A percentile compares a stretch with the other conserved stretches of the same genome.
Conservation (phyloP, 35 echinoderm and acorn worm species). For the Ophioderma brevispina region DNA sequence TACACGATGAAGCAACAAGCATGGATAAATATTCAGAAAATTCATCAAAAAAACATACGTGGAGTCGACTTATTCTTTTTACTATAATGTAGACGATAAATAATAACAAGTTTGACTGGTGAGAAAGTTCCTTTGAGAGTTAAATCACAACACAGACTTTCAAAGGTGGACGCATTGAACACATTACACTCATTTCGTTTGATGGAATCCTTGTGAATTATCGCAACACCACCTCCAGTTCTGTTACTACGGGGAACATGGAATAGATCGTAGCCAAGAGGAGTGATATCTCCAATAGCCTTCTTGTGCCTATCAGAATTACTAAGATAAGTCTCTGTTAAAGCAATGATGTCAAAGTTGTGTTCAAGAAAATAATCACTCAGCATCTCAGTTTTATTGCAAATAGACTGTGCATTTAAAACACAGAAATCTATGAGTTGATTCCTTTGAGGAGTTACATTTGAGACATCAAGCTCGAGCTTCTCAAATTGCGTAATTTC, state of each 20-base stretch:
- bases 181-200: neutral
- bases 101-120: slow-evolving; percentile 35
- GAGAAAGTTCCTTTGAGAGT: slow-evolving; percentile 1
- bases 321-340: slow-evolving; percentile 68
- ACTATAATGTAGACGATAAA: slow-evolving; percentile 40
- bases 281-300: slow-evolving; percentile 16
- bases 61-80: neutral
- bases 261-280: slow-evolving; percentile 32
- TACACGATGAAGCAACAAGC: slow-evolving; percentile 12
- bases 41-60: slow-evolving; percentile 42
- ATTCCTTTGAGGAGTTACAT: too few relatives aligned
- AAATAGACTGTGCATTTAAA: too few relatives aligned
- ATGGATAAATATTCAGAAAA: slow-evolving; percentile 21
- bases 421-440: too few relatives aligned
- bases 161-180: neutral
- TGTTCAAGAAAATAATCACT: slow-evolving; percentile 5
- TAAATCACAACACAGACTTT: slow-evolving; percentile 35
- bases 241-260: slow-evolving; percentile 35
- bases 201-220: slow-evolving; percentile 35
- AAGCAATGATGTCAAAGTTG: slow-evolving; percentile 50
- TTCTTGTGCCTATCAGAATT: neutral
- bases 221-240: slow-evolving; percentile 53
- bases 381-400: too few relatives aligned
- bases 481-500: too few relatives aligned
- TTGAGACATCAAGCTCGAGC: too few relatives aligned